Percentiles rank a stretch among this genome's conserved stretches.
Evolutionary conservation across 2,113 vertebrate species (phyloP).

Genomic region (Prionailurus bengalensis): DNA sequence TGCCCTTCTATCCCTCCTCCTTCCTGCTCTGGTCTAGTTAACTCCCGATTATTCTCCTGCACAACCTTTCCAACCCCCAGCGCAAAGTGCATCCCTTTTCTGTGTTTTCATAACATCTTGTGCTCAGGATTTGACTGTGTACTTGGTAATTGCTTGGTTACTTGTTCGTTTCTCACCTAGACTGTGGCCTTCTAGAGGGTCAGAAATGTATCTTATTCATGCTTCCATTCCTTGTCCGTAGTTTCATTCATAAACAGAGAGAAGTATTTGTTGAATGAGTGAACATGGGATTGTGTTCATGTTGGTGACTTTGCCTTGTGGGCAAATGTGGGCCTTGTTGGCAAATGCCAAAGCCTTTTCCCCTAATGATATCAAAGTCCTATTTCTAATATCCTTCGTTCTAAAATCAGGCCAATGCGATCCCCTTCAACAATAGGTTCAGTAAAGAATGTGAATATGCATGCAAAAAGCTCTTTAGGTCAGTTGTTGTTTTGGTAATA

Average conservation of each 20-base stretch:
- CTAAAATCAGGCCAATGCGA: neutral
- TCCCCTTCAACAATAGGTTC: neutral
- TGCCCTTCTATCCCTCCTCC: neutral
- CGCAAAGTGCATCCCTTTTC: neutral
- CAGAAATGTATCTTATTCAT: neutral
- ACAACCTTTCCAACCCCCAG: neutral
- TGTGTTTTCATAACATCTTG: neutral
- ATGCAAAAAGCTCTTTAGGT: neutral
- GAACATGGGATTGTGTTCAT: neutral
- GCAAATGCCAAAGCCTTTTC: neutral
- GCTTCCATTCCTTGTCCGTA: neutral
- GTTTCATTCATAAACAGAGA: slow-evolving; percentile 35
- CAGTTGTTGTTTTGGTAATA: slow-evolving; percentile 21
- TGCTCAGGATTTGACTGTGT: neutral
- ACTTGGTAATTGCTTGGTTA: slow-evolving; percentile 9
- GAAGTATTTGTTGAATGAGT: slow-evolving; percentile 45
- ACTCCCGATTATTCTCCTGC: neutral
- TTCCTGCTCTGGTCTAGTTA: neutral
- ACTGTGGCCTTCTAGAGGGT: neutral
- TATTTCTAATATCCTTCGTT: neutral
- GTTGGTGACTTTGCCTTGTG: slow-evolving; percentile 30
- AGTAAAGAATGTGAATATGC: slow-evolving; percentile 22
- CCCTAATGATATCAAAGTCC: neutral
- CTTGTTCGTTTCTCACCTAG: neutral
- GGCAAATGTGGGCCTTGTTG: neutral